phyloP scores from a whole-genome alignment of 2,797 vertebrate genomes.

The Alosa sapidissima region DNA sequence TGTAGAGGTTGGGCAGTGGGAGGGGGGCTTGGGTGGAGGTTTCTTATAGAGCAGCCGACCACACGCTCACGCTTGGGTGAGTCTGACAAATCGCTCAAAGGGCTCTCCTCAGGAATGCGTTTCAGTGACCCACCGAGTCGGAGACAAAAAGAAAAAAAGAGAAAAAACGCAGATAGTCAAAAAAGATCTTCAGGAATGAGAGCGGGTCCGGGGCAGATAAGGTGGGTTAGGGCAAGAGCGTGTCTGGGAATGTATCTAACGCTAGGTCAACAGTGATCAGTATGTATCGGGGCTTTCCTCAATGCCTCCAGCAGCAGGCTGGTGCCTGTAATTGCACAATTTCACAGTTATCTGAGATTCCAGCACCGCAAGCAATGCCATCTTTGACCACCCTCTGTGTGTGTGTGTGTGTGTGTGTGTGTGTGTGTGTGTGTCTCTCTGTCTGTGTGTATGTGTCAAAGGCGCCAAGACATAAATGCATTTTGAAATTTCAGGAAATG shows the following conservation, averaged over 20 bases:
- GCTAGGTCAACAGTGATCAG: slow-evolving; percentile 49
- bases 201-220: not conserved
- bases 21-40: slow-evolving; percentile 53
- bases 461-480: slow-evolving; percentile 36
- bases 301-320: slow-evolving; percentile 38
- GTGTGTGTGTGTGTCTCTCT: slow-evolving; percentile 24
- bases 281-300: slow-evolving; percentile 33
- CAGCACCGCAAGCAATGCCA: slow-evolving; percentile 25
- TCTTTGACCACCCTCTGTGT: slow-evolving; percentile 22
- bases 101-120: slow-evolving; percentile 49
- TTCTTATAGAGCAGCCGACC: slow-evolving; percentile 52
- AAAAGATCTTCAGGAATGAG: not conserved
- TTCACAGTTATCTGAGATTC: slow-evolving; percentile 51
- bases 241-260: slow-evolving; percentile 61
- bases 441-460: slow-evolving; percentile 10
- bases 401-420: slow-evolving; percentile 35
- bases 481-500: not conserved
- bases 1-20: slow-evolving; percentile 7
- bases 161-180: slow-evolving; percentile 45
- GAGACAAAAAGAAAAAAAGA: slow-evolving; percentile 38
- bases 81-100: slow-evolving; percentile 51
- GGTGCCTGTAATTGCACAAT: slow-evolving; percentile 41
- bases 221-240: slow-evolving; percentile 45
- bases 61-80: slow-evolving; percentile 57
- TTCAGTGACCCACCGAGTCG: slow-evolving; percentile 44